Percentiles rank a stretch among this genome's conserved stretches.
These are phyloP conservation scores for Zaprionus lineosus DNA, from an alignment of 2,888 invertebrate genomes.

Conservation along the genomic window DNA sequence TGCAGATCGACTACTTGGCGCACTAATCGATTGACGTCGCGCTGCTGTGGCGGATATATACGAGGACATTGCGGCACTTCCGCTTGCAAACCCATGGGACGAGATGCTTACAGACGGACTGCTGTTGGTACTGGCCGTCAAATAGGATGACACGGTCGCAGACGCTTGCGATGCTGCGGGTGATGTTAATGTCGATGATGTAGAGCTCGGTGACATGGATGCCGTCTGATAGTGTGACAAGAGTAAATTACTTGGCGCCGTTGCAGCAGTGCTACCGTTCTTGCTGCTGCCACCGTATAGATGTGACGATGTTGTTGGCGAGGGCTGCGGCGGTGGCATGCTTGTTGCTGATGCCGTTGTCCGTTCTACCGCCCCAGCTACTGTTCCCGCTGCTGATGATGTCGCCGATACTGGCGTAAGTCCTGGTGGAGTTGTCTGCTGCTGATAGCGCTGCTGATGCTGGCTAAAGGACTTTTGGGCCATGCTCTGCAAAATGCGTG, in stretches of 20 bases:
- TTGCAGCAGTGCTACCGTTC: slow-evolving; percentile 22
- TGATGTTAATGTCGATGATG: slow-evolving; percentile 32
- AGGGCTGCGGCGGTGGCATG: slow-evolving; percentile 75
- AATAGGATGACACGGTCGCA: slow-evolving; percentile 36
- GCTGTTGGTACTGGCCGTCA: slow-evolving; percentile 47
- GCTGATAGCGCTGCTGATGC: slow-evolving; percentile 62
- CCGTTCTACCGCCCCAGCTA: slow-evolving; percentile 43
- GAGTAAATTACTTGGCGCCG: slow-evolving; percentile 48
- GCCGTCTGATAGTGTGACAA: slow-evolving; percentile 55
- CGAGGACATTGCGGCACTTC: slow-evolving; percentile 63
- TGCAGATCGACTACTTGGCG: slow-evolving; percentile 79
- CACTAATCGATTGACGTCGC: slow-evolving; percentile 73
- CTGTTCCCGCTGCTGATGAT: slow-evolving; percentile 49
- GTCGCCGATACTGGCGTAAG: slow-evolving; percentile 21
- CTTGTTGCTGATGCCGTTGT: slow-evolving; percentile 41
- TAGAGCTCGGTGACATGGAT: slow-evolving; percentile 37
- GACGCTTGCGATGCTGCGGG: slow-evolving; percentile 20
- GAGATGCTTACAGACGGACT: slow-evolving; percentile 59
- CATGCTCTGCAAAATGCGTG: slow-evolving; percentile 82
- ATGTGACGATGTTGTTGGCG: slow-evolving; percentile 62
- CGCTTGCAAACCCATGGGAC: slow-evolving; percentile 65
- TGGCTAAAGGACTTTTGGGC: slow-evolving; percentile 82
- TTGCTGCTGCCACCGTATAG: slow-evolving; percentile 43
- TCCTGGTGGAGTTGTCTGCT: slow-evolving; percentile 45
- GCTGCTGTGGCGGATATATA: slow-evolving; percentile 65